These are phyloP conservation scores for Eonycteris spelaea DNA, from an alignment of 2,113 vertebrate genomes.

Conservation along the genomic window DNA sequence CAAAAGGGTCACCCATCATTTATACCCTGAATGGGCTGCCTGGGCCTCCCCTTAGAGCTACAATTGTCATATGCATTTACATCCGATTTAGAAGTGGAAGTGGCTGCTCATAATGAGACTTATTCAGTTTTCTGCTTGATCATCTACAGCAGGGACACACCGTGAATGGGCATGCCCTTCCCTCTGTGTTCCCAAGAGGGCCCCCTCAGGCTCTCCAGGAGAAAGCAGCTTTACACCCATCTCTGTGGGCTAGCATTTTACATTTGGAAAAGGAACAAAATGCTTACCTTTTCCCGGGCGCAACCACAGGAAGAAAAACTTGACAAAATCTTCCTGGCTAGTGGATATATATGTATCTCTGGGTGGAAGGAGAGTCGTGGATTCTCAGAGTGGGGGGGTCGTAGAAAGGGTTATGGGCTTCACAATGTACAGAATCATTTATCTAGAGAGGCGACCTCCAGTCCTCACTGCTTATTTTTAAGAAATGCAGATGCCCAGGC, in stretches of 20 bases:
- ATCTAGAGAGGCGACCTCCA: background rate
- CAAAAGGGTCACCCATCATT: conserved; percentile 43
- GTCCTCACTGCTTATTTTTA: background rate
- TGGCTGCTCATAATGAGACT: background rate
- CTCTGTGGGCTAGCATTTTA: background rate
- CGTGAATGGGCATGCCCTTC: background rate
- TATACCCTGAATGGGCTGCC: background rate
- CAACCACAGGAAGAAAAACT: background rate
- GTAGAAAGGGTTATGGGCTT: background rate
- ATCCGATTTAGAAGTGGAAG: conserved; percentile 28
- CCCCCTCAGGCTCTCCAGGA: background rate
- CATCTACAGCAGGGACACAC: background rate
- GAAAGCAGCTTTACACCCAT: background rate
- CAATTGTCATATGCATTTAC: conserved; percentile 4
- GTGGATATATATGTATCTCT: background rate
- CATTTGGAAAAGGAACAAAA: background rate
- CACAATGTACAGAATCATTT: background rate
- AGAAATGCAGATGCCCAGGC: background rate
- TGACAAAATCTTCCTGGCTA: background rate
- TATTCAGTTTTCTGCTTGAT: conserved; percentile 26
- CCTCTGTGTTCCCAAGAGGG: background rate
- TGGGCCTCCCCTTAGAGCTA: background rate
- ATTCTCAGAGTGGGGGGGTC: background rate
- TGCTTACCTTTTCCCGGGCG: background rate
- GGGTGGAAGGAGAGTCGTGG: background rate